Conservation (phyloP, 1,140 invertebrate species). For the Samia ricini region DNA sequence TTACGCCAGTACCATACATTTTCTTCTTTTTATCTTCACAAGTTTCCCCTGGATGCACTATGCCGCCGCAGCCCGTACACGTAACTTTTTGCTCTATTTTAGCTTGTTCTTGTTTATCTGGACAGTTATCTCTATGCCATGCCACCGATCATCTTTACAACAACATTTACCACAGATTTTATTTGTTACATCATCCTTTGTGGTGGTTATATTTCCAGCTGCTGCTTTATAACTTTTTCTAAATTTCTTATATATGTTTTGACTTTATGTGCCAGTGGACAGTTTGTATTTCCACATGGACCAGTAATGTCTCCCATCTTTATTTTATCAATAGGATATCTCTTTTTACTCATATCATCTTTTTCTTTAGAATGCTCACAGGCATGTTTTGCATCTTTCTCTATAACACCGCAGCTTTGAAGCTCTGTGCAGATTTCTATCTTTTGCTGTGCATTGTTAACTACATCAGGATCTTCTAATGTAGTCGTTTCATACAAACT, state of each 20-base stretch:
- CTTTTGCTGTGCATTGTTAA: slow-evolving; percentile 41
- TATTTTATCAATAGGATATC: slow-evolving; percentile 62
- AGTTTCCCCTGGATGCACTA: slow-evolving; percentile 39
- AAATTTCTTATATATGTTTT: slow-evolving; percentile 63
- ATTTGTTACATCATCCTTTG: slow-evolving; percentile 33
- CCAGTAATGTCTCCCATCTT: slow-evolving; percentile 68
- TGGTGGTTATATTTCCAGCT: slow-evolving; percentile 33
- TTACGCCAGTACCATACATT: slow-evolving; percentile 40
- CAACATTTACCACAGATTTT: slow-evolving; percentile 63
- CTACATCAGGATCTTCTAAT: slow-evolving; percentile 57
- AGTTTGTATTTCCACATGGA: slow-evolving; percentile 66
- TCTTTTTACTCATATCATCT: slow-evolving; percentile 30
- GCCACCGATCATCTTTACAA: slow-evolving; percentile 60
- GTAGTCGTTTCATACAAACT: slow-evolving; percentile 66
- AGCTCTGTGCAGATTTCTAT: slow-evolving; percentile 65
- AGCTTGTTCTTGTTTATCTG: slow-evolving; percentile 29
- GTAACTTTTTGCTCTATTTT: slow-evolving; percentile 21
- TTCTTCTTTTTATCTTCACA: slow-evolving; percentile 55
- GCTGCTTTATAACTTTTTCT: slow-evolving; percentile 60
- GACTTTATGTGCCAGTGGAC: slow-evolving; percentile 64
- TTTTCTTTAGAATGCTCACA: slow-evolving; percentile 36
- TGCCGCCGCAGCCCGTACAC: slow-evolving; percentile 56
- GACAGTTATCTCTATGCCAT: slow-evolving; percentile 60
- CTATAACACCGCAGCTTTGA: slow-evolving; percentile 49
- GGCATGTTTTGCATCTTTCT: slow-evolving; percentile 24